phyloP scores from a whole-genome alignment of 2,888 invertebrate species.

The Melipona beecheii region DNA sequence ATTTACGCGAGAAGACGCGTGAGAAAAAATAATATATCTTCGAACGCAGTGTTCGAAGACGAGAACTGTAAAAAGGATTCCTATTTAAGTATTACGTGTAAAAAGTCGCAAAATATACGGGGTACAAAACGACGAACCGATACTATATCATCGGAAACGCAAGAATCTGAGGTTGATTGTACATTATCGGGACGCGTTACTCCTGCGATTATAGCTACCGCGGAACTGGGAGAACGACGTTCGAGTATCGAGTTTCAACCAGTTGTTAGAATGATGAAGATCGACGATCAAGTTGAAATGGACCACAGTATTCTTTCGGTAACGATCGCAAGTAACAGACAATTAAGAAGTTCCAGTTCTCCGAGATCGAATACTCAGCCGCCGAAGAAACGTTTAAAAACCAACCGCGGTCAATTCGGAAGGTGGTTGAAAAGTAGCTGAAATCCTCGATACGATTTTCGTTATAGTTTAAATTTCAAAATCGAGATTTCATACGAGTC shows the following conservation, averaged over 20 bases:
- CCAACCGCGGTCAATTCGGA: slow-evolving; percentile 75
- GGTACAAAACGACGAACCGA: slow-evolving; percentile 48
- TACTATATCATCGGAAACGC: slow-evolving; percentile 64
- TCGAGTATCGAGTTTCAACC: slow-evolving; percentile 86
- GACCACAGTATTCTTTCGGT: slow-evolving; percentile 80
- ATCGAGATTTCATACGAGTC: slow-evolving; percentile 38
- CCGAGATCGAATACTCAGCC: slow-evolving; percentile 76
- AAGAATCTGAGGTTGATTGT: slow-evolving; percentile 74
- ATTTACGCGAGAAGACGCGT: slow-evolving; percentile 68
- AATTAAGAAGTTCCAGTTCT: slow-evolving; percentile 81
- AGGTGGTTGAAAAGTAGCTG: slow-evolving; percentile 82
- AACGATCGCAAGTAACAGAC: slow-evolving; percentile 81
- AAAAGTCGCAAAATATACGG: slow-evolving; percentile 51
- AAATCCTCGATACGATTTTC: slow-evolving; percentile 61
- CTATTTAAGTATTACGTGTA: slow-evolving; percentile 68
- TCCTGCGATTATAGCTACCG: slow-evolving; percentile 67
- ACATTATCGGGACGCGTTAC: slow-evolving; percentile 75
- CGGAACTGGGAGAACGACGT: slow-evolving; percentile 79
- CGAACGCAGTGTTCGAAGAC: slow-evolving; percentile 71
- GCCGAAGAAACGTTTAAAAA: slow-evolving; percentile 78
- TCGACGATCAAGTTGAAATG: slow-evolving; percentile 85
- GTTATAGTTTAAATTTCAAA: slow-evolving; percentile 60
- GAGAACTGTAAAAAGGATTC: slow-evolving; percentile 76
- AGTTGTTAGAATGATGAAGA: slow-evolving; percentile 88
- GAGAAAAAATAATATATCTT: slow-evolving; percentile 61